Evolutionary conservation across 2,113 vertebrate species (phyloP), one percentile per base, ranked within the genome.

Genomic region (Takifugu bimaculatus): DNA sequence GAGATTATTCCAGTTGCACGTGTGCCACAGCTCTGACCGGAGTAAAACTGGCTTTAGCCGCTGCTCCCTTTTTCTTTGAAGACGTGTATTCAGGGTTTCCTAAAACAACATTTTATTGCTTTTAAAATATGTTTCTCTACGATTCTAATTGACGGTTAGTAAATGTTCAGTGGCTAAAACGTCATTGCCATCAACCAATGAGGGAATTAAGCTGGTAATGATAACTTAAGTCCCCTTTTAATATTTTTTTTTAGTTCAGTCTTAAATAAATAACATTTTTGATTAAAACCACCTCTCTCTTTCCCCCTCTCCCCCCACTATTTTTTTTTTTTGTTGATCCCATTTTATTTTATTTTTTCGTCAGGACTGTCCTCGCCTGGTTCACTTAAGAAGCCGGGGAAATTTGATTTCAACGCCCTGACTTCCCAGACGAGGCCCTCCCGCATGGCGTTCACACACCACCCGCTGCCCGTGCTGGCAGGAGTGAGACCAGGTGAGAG

Each of bases 401-500:
- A 96, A 91, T 92, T 95, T 92, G 95, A 96, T 92, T 96, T 96
- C 92, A 93, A 92, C 82, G 93, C 94, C 87, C 93, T 95, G 87
- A 93, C 93, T 85, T 93, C 93, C 81, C 95, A 96, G 91, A 93
- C 93, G 90, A 92, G 93, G 89, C 93, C 94, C 89, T 92, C 95
- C 84, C 94, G 95, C 92, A 95, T 96, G 95, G 93, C 95, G 91
- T 96, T 95, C 91, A 96, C 93, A 88, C 95, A 96, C 90, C 94
- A 96, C 93, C 94, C 95, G 87, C 94, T 96, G 92, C 94, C 94
- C 82, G 93, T 96, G 93, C 94, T 96, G 91, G 94, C 95, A 89
- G 95, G 95, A 91, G 94, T 95, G 92, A 94, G 94, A 94, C 95
- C 95, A 95, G 95, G 95, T 96, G 94, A 96, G 94, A 91, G 81